A percentile compares a stretch with the other conserved stretches of the same genome.
Conservation (phyloP, 2,113 vertebrate species). For the Lepidothrix coronata region DNA sequence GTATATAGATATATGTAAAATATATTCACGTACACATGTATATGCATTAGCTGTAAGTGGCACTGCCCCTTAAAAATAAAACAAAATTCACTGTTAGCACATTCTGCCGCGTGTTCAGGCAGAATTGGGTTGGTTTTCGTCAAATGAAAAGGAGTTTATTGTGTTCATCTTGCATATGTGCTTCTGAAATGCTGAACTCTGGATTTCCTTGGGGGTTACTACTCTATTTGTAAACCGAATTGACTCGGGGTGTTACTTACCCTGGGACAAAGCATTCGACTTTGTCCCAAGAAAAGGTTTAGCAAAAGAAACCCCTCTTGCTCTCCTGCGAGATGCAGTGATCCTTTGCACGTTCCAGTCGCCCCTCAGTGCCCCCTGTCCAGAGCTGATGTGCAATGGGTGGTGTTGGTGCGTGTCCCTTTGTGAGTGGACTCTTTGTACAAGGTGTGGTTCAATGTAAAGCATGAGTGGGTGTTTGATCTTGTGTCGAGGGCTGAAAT, state of each 20-base stretch:
- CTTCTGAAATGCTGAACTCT: conserved; percentile 36
- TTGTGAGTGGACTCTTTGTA: conserved; percentile 55
- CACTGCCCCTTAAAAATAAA: conserved; percentile 36
- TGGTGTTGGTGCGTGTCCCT: conserved; percentile 50
- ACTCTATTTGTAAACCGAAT: background rate
- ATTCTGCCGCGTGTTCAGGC: background rate
- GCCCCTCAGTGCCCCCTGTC: background rate
- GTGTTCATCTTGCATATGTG: conserved; percentile 26
- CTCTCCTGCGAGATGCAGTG: background rate
- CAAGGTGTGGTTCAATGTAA: conserved; percentile 53
- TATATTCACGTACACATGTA: conserved; percentile 57
- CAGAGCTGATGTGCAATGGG: conserved; percentile 47
- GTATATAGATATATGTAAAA: conserved; percentile 68
- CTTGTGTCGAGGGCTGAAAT: conserved; percentile 50
- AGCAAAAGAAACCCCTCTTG: background rate
- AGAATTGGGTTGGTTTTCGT: background rate
- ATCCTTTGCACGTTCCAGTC: background rate
- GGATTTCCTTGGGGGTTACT: background rate
- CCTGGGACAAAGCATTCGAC: background rate
- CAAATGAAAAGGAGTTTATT: conserved; percentile 20
- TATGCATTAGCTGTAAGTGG: conserved; percentile 61
- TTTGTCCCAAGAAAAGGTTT: background rate
- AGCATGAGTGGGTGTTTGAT: conserved; percentile 53
- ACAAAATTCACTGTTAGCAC: conserved; percentile 24
- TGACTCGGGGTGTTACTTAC: background rate